Base-by-base conservation (phyloP, 2,113 vertebrate genomes). In the Chloropsis cyanopogon region DNA sequence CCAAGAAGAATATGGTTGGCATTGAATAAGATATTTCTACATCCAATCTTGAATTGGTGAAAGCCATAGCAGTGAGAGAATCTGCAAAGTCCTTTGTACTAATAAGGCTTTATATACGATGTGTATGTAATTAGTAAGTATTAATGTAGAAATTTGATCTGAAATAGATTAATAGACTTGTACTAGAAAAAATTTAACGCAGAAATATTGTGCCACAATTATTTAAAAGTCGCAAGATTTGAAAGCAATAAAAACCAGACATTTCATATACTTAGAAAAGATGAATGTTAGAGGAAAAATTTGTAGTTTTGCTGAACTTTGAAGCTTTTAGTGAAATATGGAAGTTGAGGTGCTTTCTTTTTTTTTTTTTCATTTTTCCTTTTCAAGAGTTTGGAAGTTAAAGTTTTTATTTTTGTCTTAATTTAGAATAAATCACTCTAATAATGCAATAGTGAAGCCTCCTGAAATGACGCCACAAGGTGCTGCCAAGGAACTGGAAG, bases 401-500 rank as follows among this genome's bases (percentile, higher is more conserved):
- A n/a, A n/a, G n/a, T 53, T 79, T 33, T 71, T 77, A 7, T 57
- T 56, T 53, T 95, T 28, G 52, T n/a, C n/a, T 92, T 88, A 71
- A 88, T 90, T 94, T 97, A 99, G 99, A 98, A 99, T 99, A 93
- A 99, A 99, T 98, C 99, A 99, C 98, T 99, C 99, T 97, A 99
- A 99, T 97, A 99, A 99, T 83, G 99, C 99, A 96, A 99, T 99
- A 88, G 99, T 99, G 81, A 99, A 99, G 86, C 99, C 99, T 29
- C 99, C 99, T 65, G 99, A 99, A 98, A 96, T 99, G 98, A 99
- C 99, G 18, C 98, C 99, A 7, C 99, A 99, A 97, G 99, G 99
- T 66, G 99, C 99, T 82, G 99, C 99, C 59, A 99, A 99, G 96
- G 99, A 99, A 59, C 98, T 99, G 39, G 99, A 99, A 96, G 99